Base-by-base conservation (phyloP, 2,888 invertebrate species). In the Miltochrista miniata region DNA sequence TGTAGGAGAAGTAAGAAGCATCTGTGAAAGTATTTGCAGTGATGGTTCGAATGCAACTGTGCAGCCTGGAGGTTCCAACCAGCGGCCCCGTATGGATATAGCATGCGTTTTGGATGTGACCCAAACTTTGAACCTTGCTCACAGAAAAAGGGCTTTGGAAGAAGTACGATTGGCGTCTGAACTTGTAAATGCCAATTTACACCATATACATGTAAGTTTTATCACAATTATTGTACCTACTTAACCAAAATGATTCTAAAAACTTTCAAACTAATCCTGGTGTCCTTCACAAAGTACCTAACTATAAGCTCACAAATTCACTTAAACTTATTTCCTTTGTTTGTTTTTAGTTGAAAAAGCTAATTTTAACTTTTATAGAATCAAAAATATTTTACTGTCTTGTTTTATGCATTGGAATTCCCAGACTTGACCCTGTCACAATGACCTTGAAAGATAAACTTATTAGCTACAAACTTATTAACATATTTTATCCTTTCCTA, bases 21-120 rank as follows among this genome's bases (percentile, higher is more conserved):
- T 91, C 70, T 91, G 92, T 72, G 92, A 92, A 68, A 92, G 92
- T 78, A 78, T 92, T 45, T 90, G 92, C 70, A 92, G 92, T 60
- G 92, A 92, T 89, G 92, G 91, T 10, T 92, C 92, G n/a, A 89
- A 79, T 61, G 88, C 91, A 35, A 92, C 92, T 7, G 87, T 92
- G 33, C 91, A 91, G 65, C 75, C 89, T 13, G 84, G 86, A 42
- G 80, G 73, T 30, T 68, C 81, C 1, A 89, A 84, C 64, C 85
- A 84, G 56, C 78, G 94, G 64, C 94, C 95, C 18, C 93, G 94
- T 67, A 97, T 97, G 96, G 97, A 98, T 83, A 96, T 98, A 57
- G 97, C 95, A 45, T 97, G 97, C 88, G 96, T 98, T 60, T 93
- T 98, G 68, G 97, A 98, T 89, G 84, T 96, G 54, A 94, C 94